Base-by-base conservation (phyloP, 2,888 invertebrate species). In the Scrobipalpa atriplicella region DNA sequence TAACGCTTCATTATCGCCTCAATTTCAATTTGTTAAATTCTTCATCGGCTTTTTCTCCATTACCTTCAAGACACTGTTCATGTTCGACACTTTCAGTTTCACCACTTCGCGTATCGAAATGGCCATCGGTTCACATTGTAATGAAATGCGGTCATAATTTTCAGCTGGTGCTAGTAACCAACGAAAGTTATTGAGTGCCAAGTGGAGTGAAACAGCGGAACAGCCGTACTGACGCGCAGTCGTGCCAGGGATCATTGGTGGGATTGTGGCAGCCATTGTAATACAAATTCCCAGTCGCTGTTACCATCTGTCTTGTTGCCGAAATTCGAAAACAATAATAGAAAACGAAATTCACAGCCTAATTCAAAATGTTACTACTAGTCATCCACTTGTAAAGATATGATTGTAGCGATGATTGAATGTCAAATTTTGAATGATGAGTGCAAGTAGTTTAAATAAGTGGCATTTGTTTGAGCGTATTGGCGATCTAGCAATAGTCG, bases 161-260 rank as follows among this genome's bases (percentile, higher is more conserved):
- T 63, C 52, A 63, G 63, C 8, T 38, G n/a, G 62, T 75, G 77
- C 73, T 78, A 73, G 77, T 74, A 16, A 1, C 16, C 16, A 76
- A 77, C 70, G 79, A 84, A 83, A 87, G 84, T 87, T 86, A 87
- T 87, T 82, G 87, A 80, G 89, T 92, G 91, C 90, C 92, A 90
- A 91, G 82, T 85, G 81, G 84, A 84, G 78, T 90, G 89, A 90
- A 85, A 81, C 78, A 79, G 78, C 75, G 81, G 78, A 89, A 86
- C 90, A 91, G 89, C 90, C 88, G 91, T 71, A 68, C 72, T 71
- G 73, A 72, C 68, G 68, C 65, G 68, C 77, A 77, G 75, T 73
- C 74, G 83, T 90, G 91, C 91, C 91, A 91, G 88, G 78, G 83
- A 86, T 87, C 85, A 83, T 76, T 75, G 77, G 78, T 79, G 77